Conservation (phyloP, 2,113 vertebrate genomes). For the Nasalis larvatus region DNA sequence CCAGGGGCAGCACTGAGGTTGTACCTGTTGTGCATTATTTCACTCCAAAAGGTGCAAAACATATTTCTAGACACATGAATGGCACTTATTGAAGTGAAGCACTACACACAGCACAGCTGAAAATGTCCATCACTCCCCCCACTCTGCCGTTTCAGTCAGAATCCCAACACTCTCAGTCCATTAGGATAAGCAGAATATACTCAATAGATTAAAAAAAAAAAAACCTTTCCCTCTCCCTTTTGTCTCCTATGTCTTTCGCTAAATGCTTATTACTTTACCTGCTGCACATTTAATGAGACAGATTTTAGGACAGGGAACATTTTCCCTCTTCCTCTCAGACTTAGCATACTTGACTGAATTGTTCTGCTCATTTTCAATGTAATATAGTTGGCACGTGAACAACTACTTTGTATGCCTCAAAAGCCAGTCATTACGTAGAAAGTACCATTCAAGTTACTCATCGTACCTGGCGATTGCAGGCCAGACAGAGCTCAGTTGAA, state of each 20-base stretch:
- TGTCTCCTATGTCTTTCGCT: neutral
- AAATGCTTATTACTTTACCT: neutral
- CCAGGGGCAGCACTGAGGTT: neutral
- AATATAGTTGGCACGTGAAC: neutral
- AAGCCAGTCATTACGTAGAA: neutral
- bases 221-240: neutral
- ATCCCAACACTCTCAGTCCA: neutral
- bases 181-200: neutral
- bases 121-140: too few relatives aligned
- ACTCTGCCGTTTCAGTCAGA: neutral
- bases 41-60: slow-evolving; percentile 58
- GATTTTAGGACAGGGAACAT: neutral
- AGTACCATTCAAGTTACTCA: neutral
- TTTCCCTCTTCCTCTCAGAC: neutral
- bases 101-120: neutral
- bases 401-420: neutral
- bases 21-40: neutral
- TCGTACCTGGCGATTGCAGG: neutral
- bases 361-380: neutral
- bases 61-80: neutral
- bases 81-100: slow-evolving; percentile 14
- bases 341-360: neutral
- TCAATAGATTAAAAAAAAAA: neutral
- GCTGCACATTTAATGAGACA: neutral
- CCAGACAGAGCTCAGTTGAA: neutral